A percentile compares a stretch with the other conserved stretches of the same genome.
phyloP scores from a whole-genome alignment of 2,113 vertebrate genomes.

The Edolisoma coerulescens region DNA sequence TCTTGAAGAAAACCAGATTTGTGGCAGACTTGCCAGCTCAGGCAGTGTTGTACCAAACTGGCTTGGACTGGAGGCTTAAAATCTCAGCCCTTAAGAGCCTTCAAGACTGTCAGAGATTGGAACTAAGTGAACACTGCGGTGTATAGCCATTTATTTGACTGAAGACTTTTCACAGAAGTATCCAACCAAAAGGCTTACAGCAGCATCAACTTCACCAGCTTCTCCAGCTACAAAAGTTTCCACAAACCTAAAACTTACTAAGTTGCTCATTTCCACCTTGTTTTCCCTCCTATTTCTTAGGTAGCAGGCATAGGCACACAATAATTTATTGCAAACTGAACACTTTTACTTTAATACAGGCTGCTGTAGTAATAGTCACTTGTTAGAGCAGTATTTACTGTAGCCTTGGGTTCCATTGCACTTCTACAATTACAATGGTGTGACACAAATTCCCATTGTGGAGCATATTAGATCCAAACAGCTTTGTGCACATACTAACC shows the following conservation, averaged over 20 bases:
- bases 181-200: not conserved
- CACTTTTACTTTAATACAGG: not conserved
- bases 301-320: not conserved
- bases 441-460: not conserved
- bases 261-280: not conserved
- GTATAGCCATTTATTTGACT: not conserved
- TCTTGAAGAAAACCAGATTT: not conserved
- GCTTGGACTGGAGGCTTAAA: not conserved
- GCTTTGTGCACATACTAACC: not conserved
- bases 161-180: not conserved
- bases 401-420: not conserved
- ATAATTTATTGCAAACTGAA: not conserved
- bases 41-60: not conserved
- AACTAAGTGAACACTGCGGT: not conserved
- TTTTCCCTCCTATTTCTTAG: not conserved
- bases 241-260: not conserved
- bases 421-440: not conserved
- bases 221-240: not conserved
- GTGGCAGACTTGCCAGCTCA: not conserved
- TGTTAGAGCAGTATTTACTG: not conserved
- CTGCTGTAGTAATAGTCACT: not conserved
- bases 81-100: not conserved
- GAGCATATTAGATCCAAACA: not conserved
- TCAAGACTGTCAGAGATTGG: not conserved
- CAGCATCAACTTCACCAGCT: not conserved